phyloP scores from a whole-genome alignment of 2,888 invertebrate genomes.

The Lasioglossum vierecki region DNA sequence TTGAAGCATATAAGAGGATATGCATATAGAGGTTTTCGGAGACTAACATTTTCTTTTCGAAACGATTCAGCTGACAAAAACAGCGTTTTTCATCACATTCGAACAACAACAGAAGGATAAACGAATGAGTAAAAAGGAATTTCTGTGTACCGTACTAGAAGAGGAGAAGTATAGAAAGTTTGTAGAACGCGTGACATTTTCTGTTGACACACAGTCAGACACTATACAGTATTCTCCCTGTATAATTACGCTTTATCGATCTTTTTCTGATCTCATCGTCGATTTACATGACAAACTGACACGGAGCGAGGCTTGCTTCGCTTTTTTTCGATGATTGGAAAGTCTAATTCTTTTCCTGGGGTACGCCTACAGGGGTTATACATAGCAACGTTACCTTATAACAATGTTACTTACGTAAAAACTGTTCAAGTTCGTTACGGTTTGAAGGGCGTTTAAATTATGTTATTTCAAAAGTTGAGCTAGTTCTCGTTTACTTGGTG shows the following conservation, averaged over 20 bases:
- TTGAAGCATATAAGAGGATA: background rate
- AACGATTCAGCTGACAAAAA: background rate
- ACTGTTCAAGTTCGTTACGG: background rate
- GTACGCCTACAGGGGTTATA: no score
- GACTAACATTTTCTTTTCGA: background rate
- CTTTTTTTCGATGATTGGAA: background rate
- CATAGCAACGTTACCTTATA: background rate
- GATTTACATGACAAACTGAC: background rate
- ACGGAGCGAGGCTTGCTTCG: background rate
- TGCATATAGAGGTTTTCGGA: background rate
- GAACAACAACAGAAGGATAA: background rate
- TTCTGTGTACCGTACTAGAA: background rate
- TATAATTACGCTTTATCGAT: conserved; percentile 1
- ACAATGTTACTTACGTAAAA: background rate
- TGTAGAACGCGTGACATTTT: background rate
- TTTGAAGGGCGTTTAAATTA: background rate
- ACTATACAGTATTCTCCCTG: background rate
- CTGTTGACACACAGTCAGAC: background rate
- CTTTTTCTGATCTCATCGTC: background rate
- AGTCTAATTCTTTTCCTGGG: background rate
- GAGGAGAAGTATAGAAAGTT: background rate
- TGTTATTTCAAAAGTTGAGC: background rate
- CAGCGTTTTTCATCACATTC: background rate
- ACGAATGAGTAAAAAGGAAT: background rate
- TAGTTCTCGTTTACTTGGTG: background rate